Evolutionary conservation across 2,888 invertebrate genomes (phyloP), one percentile per base, ranked within the genome.

Genomic region (Thera obeliscata): DNA sequence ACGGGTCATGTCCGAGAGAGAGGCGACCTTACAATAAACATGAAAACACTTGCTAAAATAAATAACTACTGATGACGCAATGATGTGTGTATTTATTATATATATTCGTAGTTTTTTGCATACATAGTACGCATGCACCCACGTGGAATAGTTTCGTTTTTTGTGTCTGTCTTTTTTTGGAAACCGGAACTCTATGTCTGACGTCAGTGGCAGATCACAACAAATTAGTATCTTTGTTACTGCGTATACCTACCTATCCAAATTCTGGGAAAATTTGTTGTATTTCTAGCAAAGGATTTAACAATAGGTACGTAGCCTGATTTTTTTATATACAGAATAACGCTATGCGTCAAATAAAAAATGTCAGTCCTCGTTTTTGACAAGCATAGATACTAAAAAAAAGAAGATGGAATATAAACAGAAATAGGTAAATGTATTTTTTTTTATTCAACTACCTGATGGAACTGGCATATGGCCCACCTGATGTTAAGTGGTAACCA

Each of bases 151-250:
- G 33, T 52, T 52, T 52, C 2, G 3, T 50, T 52, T 52, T 33
- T 52, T 33, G 22, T 52, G 33, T 9, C 33, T 52, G 52, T 1
- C 22, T 50, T 5, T 8, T 52, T 33, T 52, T 41, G 36, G 43
- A 9, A 68, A 62, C 54, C 52, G 62, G 59, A 57, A 55, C 22
- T 22, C 33, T 33, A 56, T 35, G 56, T 41, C 69, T 72, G 71
- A 69, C 69, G 71, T 72, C 71, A 69, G n/a, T 49, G 35, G 33
- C 50, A 9, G 36, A 46, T 52, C 48, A 56, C 54, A 55, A 66
- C 58, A 66, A 55, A 55, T 55, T 61, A 43, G 43, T 9, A 43
- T 43, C 3, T 38, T 5, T 38, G 38, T 38, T 38, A 43, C 8
- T 43, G 7, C 43, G 6, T 7, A 43, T 5, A 46, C 41, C 41